A percentile compares a stretch with the other conserved stretches of the same genome.
Evolutionary conservation across 92 coral and sea anemone genomes (phyloP).

Genomic region (Epizoanthus stellaris): DNA sequence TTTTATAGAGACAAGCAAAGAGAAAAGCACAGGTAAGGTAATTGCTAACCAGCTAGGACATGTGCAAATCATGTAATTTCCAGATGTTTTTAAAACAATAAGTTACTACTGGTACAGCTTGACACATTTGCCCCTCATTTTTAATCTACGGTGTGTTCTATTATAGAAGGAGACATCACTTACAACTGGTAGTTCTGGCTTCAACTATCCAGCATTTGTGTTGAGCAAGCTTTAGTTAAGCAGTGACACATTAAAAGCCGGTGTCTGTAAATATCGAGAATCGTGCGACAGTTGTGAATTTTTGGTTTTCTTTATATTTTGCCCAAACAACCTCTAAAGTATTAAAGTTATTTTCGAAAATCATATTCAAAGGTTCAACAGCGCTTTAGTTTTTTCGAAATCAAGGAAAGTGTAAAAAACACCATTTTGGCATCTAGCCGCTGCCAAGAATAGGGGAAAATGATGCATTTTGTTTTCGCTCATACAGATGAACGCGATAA

Average conservation of each 20-base stretch:
- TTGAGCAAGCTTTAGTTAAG: too few species aligned
- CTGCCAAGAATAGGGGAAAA: slow-evolving; percentile 4
- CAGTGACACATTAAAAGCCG: slow-evolving; percentile 35
- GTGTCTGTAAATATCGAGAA: background rate
- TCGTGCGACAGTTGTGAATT: slow-evolving; percentile 13
- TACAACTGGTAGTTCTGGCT: too few species aligned
- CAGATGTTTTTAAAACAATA: too few species aligned
- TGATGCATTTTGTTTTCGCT: slow-evolving; percentile 41
- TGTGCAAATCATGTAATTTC: too few species aligned
- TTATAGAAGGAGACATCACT: too few species aligned
- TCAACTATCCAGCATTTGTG: too few species aligned
- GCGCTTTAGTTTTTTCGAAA: slow-evolving; percentile 54
- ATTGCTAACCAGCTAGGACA: background rate
- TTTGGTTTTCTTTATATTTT: slow-evolving; percentile 38
- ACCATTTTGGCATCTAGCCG: slow-evolving; percentile 31
- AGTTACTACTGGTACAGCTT: too few species aligned
- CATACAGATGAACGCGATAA: slow-evolving; percentile 23
- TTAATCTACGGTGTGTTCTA: background rate
- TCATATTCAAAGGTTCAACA: slow-evolving; percentile 27
- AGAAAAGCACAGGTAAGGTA: slow-evolving; percentile 79
- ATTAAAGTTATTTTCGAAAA: slow-evolving; percentile 24
- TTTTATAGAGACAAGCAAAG: slow-evolving; percentile 81
- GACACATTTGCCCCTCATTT: background rate
- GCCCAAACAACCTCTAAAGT: background rate
- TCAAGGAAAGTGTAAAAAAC: slow-evolving; percentile 54